Base-by-base conservation (phyloP, 2,888 invertebrate species). In the Trimorus sp. region DNA sequence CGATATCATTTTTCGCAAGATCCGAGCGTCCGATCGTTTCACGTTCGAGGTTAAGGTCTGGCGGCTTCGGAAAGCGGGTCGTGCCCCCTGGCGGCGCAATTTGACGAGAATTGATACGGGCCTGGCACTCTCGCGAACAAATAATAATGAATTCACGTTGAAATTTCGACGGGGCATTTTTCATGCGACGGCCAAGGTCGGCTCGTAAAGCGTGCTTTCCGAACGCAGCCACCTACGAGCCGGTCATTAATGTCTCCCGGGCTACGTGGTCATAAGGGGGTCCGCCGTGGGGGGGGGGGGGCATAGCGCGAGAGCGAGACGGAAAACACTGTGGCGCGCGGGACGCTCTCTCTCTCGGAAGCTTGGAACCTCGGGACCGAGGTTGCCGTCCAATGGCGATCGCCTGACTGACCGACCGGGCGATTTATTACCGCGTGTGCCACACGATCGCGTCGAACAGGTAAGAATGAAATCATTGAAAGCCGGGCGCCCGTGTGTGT, bases 281-380 rank as follows among this genome's bases (percentile, higher is more conserved):
- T 36, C 26, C 26, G 26, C 26, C 4, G 26, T 6, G 7, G 56
- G 26, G 56, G 26, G 26, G 26, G 26, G 26, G 26, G 26, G 26
- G 26, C 26, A 26, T 26, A 26, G 26, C 26, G 26, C 26, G 26
- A 26, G 26, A 26, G 26, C 26, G 26, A 26, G 26, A 26, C 26
- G 26, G 26, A 26, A 26, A 26, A 26, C 26, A 26, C 26, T 1
- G 26, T 4, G 45, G 54, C 49, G 26, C 45, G 49, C 40, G 37
- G 40, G 51, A 59, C 85, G 84, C n/a, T 62, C 60, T 62, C 38
- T 62, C 87, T 85, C 86, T 85, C 87, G 84, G 87, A 86, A 87
- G 86, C 84, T 51, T 66, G 79, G 74, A 51, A 81, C 58, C 85
- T 76, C 83, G 84, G 83, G 79, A 70, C 73, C 71, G 79, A 53